A percentile compares a stretch with the other conserved stretches of the same genome.
Evolutionary conservation across 2,888 invertebrate species (phyloP).

Genomic region (Drosophila nigricruria): DNA sequence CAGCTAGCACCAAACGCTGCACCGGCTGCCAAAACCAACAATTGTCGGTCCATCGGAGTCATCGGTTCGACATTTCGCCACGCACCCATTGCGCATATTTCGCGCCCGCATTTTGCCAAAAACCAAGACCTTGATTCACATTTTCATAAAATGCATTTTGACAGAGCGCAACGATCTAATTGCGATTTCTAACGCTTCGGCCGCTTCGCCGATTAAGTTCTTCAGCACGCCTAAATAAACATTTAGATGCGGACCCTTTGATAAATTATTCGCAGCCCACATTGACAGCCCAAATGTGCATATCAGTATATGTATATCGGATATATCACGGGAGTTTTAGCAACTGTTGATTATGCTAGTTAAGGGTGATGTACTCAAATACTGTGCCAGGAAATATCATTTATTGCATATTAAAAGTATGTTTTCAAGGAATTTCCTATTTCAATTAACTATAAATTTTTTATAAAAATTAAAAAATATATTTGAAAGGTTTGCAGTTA

Average conservation of each 20-base stretch:
- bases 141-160: constrained; percentile 73
- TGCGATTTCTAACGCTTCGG: constrained; percentile 53
- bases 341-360: constrained; percentile 44
- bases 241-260: constrained; percentile 53
- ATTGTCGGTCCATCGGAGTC: constrained; percentile 77
- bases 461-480: not conserved
- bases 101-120: constrained; percentile 64
- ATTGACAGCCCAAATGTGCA: constrained; percentile 53
- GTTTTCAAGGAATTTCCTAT: not conserved
- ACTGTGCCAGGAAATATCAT: not conserved
- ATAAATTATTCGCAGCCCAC: constrained; percentile 62
- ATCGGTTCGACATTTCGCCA: constrained; percentile 54
- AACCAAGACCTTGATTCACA: constrained; percentile 8
- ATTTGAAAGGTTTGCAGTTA: no score
- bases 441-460: not conserved
- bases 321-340: constrained; percentile 40
- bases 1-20: constrained; percentile 54
- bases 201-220: constrained; percentile 58
- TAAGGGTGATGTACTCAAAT: not conserved
- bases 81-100: constrained; percentile 82
- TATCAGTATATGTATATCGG: constrained; percentile 2
- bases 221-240: constrained; percentile 64
- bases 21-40: constrained; percentile 82
- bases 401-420: not conserved
- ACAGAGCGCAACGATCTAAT: constrained; percentile 68